Percentiles rank a stretch among this genome's conserved stretches.
Conservation (phyloP, 2,888 invertebrate species). For the Acrocyrtus sp. region DNA sequence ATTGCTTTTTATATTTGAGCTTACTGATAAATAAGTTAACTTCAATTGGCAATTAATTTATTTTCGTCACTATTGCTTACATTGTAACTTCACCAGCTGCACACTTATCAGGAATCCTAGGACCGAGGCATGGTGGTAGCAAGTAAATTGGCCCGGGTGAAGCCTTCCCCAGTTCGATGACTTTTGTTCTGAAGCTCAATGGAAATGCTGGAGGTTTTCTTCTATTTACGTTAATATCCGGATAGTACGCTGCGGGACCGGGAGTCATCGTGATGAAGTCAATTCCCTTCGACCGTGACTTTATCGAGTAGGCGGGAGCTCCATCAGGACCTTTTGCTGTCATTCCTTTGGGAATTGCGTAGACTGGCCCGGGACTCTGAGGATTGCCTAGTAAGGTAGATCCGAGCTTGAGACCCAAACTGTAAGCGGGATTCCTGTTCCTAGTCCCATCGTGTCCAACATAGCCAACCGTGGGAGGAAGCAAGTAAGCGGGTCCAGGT, state of each 20-base stretch:
- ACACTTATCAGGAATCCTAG: constrained; percentile 69
- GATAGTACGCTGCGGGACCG: constrained; percentile 76
- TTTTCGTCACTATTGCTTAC: too few relatives aligned
- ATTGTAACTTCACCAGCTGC: constrained; percentile 70
- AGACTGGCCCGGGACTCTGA: constrained; percentile 59
- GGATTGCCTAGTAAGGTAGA: constrained; percentile 60
- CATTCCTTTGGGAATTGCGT: constrained; percentile 54
- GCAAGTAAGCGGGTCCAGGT: constrained; percentile 74
- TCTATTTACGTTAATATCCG: constrained; percentile 71
- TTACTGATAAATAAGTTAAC: too few relatives aligned
- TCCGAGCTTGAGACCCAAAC: constrained; percentile 55
- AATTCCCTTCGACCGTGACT: constrained; percentile 37
- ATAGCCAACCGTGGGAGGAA: constrained; percentile 74
- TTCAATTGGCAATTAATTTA: too few relatives aligned
- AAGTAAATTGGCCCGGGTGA: constrained; percentile 74
- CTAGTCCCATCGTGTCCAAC: constrained; percentile 73
- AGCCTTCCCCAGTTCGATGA: constrained; percentile 60
- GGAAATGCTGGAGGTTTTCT: constrained; percentile 72
- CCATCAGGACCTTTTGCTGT: constrained; percentile 56
- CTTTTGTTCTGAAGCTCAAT: constrained; percentile 68
- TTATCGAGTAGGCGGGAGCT: constrained; percentile 48
- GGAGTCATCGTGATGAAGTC: constrained; percentile 27
- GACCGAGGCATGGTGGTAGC: constrained; percentile 69
- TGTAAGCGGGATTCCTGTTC: constrained; percentile 63
- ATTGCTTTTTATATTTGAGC: too few relatives aligned